phyloP scores from a whole-genome alignment of 2,888 invertebrate genomes.

The Romanomermis culicivorax region DNA sequence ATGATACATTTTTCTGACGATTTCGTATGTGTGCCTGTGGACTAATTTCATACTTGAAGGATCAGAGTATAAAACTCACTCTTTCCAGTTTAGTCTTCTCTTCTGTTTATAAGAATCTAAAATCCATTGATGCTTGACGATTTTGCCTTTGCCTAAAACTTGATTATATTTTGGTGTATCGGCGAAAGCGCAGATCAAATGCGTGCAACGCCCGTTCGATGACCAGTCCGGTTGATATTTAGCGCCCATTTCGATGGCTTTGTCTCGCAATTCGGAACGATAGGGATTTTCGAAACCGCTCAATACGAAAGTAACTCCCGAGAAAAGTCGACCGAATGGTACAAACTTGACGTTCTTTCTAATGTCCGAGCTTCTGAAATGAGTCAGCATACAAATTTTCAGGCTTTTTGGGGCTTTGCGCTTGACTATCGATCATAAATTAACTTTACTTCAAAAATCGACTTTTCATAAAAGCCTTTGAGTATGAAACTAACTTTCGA shows the following conservation, averaged over 20 bases:
- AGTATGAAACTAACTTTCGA: no score
- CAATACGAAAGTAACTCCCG: conserved; percentile 51
- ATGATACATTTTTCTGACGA: no score
- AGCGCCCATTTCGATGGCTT: conserved; percentile 55
- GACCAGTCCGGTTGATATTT: conserved; percentile 53
- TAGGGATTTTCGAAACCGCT: conserved; percentile 69
- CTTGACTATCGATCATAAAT: no score
- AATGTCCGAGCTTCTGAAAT: no score
- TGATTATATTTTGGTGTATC: conserved; percentile 67
- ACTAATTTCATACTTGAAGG: no score
- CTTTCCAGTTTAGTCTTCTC: conserved; percentile 44
- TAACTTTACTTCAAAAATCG: no score
- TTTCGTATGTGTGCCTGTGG: no score
- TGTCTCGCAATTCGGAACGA: conserved; percentile 44
- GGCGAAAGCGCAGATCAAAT: conserved; percentile 65
- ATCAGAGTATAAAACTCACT: no score
- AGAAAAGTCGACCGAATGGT: conserved; percentile 35
- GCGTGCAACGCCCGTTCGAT: conserved; percentile 44
- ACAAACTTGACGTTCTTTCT: neutral
- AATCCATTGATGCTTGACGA: conserved; percentile 53
- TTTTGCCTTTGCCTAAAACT: conserved; percentile 40
- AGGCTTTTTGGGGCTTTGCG: no score
- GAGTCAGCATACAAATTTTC: no score
- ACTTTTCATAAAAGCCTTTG: no score
- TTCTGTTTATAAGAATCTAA: conserved; percentile 41